Evolutionary conservation across 64 coral and sea anemone genomes (phyloP).

Genomic region (Actinia equina): DNA sequence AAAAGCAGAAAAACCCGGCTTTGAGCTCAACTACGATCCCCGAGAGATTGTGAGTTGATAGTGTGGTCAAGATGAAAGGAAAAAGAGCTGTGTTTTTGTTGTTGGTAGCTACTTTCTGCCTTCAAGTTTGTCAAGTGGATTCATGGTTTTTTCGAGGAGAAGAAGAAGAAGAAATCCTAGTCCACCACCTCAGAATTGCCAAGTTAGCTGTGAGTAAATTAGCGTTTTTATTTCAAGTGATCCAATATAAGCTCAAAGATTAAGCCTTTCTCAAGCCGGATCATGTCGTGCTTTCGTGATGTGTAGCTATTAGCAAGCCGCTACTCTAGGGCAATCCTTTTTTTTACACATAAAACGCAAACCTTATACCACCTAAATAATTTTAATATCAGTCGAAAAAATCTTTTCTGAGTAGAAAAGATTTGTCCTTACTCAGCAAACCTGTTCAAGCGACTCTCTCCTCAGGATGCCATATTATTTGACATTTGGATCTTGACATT

Average conservation of each 20-base stretch:
- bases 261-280: neutral
- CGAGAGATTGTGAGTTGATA: neutral
- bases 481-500: neutral
- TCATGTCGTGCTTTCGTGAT: neutral
- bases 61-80: neutral
- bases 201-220: slow-evolving; percentile 6
- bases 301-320: neutral
- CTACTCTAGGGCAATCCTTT: neutral
- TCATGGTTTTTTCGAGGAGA: slow-evolving; percentile 1
- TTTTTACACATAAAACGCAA: no score
- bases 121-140: neutral
- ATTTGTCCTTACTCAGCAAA: neutral
- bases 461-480: neutral
- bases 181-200: slow-evolving; percentile 1
- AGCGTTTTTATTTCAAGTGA: neutral
- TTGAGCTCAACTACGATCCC: neutral
- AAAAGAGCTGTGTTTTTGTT: neutral
- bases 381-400: neutral
- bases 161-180: neutral
- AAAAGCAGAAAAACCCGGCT: neutral
- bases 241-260: neutral
- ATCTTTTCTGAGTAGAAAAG: no score
- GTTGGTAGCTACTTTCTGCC: neutral
- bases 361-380: neutral
- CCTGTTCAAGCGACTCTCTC: neutral